A percentile compares a stretch with the other conserved stretches of the same genome.
Evolutionary conservation across 1,140 invertebrate genomes (phyloP).

Genomic region (Drosophila grimshawi): DNA sequence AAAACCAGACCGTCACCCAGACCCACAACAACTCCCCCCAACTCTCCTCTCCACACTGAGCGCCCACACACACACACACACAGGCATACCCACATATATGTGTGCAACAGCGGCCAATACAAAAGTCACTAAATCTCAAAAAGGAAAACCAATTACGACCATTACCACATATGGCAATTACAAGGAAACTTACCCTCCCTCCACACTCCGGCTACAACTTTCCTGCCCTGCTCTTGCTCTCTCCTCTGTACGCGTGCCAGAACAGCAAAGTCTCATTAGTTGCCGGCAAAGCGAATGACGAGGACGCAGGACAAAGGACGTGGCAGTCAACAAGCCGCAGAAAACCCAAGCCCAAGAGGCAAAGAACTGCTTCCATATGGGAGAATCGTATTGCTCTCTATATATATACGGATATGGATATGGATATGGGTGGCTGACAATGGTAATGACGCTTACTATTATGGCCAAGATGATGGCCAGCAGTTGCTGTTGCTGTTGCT

Average conservation of each 20-base stretch:
- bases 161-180: conserved; percentile 82
- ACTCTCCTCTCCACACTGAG: neutral
- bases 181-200: conserved; percentile 61
- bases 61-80: neutral
- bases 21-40: neutral
- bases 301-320: conserved; percentile 1
- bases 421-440: conserved; percentile 63
- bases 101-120: conserved; percentile 64
- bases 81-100: neutral
- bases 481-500: conserved; percentile 13
- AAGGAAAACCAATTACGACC: conserved; percentile 81
- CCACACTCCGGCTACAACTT: neutral
- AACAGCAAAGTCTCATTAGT: conserved; percentile 82
- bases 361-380: conserved; percentile 1
- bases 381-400: neutral
- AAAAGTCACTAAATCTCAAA: conserved; percentile 81
- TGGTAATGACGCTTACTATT: conserved; percentile 76
- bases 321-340: conserved; percentile 36
- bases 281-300: conserved; percentile 59
- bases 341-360: conserved; percentile 1
- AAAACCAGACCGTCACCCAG: conserved; percentile 28
- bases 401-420: conserved; percentile 47
- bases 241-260: conserved; percentile 57
- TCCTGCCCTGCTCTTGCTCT: neutral
- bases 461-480: conserved; percentile 72